phyloP scores from a whole-genome alignment of 2,888 invertebrate genomes.

The Parapristionchus giblindavisi region DNA sequence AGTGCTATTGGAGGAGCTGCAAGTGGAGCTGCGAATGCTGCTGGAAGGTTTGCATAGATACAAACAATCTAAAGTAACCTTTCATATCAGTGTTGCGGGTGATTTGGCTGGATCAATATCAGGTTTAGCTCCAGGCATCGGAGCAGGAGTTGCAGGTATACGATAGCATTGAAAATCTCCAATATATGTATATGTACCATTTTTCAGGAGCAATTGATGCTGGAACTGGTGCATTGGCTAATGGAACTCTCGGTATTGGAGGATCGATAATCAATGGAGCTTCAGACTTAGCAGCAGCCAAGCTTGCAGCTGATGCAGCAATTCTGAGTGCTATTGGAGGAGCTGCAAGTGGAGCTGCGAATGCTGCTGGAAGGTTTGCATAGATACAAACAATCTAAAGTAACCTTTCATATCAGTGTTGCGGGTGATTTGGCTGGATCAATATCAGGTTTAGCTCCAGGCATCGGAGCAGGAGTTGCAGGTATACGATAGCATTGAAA shows the following conservation, averaged over 20 bases:
- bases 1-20: constrained; percentile 28
- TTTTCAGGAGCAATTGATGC: constrained; percentile 30
- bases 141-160: too few species aligned
- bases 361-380: neutral
- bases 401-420: neutral
- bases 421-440: neutral
- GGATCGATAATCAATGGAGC: constrained; percentile 5
- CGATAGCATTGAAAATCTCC: too few species aligned
- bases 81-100: too few species aligned
- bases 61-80: too few species aligned
- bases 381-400: neutral
- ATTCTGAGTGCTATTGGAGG: neutral
- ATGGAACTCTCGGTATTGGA: constrained; percentile 12
- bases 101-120: too few species aligned
- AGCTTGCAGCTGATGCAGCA: constrained; percentile 3
- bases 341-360: neutral
- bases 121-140: too few species aligned
- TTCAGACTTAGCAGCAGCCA: neutral
- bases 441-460: neutral
- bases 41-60: too few species aligned
- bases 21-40: constrained; percentile 22
- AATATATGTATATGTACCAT: too few species aligned
- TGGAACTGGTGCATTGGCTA: constrained; percentile 17
- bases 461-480: neutral
- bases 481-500: too few species aligned